Percentiles rank a stretch among this genome's conserved stretches.
These are phyloP conservation scores for Natrix natrix DNA, from an alignment of 2,797 vertebrate genomes.

Conservation along the genomic window DNA sequence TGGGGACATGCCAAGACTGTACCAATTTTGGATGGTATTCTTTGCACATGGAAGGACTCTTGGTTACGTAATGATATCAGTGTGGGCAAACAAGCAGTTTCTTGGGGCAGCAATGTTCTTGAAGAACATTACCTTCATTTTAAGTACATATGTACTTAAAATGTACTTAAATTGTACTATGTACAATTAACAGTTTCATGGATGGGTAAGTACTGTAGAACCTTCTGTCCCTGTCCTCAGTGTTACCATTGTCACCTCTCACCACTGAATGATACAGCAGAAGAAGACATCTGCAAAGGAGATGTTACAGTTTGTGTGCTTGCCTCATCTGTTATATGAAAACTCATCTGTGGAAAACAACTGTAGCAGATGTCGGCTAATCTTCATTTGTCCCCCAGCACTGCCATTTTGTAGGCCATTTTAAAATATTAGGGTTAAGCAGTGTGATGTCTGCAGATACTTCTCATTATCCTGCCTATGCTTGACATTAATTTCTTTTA, in stretches of 20 bases:
- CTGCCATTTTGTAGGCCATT: neutral
- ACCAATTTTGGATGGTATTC: neutral
- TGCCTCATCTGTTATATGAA: neutral
- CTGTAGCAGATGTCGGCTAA: neutral
- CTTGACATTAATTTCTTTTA: neutral
- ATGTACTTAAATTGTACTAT: neutral
- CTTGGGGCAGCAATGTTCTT: neutral
- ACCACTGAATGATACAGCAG: neutral
- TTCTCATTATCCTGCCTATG: neutral
- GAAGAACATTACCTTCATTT: neutral
- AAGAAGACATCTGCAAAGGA: neutral
- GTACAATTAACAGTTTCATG: neutral
- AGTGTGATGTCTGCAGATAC: neutral
- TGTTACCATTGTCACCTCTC: neutral
- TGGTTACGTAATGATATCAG: neutral
- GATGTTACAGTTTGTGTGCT: neutral
- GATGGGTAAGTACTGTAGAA: neutral
- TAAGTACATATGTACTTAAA: neutral
- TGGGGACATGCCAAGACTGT: neutral
- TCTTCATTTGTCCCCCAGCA: neutral
- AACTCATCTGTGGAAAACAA: neutral
- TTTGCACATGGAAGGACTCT: neutral
- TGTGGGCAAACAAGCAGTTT: neutral
- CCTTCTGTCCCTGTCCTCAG: neutral
- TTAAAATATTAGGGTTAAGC: neutral